Base-by-base conservation (phyloP, 2,113 vertebrate genomes). In the Ophiodon elongatus region DNA sequence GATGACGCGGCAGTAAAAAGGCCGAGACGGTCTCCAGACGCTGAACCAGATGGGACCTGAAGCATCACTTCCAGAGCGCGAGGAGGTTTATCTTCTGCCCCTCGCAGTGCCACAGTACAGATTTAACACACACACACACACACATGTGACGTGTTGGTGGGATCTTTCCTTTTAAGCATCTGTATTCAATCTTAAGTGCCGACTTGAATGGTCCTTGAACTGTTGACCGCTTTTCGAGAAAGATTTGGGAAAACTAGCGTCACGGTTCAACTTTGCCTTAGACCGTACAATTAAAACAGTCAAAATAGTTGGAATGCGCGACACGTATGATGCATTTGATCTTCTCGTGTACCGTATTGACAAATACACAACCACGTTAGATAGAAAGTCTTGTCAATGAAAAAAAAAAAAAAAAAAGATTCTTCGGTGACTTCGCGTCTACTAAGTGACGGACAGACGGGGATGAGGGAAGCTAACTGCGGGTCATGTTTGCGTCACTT, bases 241-340 rank as follows among this genome's bases (percentile, higher is more conserved):
- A 79, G 31, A 11, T 23, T 9, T 21, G 54, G 54, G 39, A 57
- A 33, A 67, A 80, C 81, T 71, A 72, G 70, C 80, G 67, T 69
- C 56, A 13, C 35, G 39, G 65, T 76, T 72, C 72, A 73, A 56
- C 67, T 77, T 71, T 83, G 88, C 89, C 88, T 88, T 76, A 69
- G 89, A 80, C 64, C 35, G 31, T 74, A n/a, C n/a, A n/a, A n/a
- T n/a, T n/a, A n/a, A n/a, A n/a, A n/a, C 64, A 75, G 80, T 63
- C n/a, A n/a, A 23, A 14, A 64, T 73, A 65, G 81, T 81, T 29
- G 70, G 67, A 45, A 79, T 82, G 74, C 77, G 67, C 66, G 56
- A 74, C 31, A 72, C 23, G 23, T 80, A 72, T 73, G 60, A 69
- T 66, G 79, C 59, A 79, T 88, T 77, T 78, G 39, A 77, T 72